Base-by-base conservation (phyloP, 2,797 vertebrate species). In the Falco naumanni region DNA sequence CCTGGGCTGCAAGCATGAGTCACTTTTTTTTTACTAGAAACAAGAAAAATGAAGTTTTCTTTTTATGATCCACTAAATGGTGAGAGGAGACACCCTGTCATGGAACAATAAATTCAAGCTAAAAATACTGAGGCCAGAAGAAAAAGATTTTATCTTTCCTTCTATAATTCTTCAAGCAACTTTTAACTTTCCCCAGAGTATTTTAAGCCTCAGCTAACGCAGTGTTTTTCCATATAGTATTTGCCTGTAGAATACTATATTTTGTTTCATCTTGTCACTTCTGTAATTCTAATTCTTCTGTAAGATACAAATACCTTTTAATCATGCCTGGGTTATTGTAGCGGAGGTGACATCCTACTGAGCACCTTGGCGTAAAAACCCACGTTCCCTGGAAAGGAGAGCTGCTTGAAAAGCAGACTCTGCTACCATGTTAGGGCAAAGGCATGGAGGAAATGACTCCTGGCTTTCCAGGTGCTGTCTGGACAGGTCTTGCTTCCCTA, bases 81-180 rank as follows among this genome's bases (percentile, higher is more conserved):
- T 69, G 43, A 93, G 78, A 92, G 61, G 75, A 95, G 57, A 94
- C 57, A 85, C 54, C 61, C 50, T 96, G 89, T 81, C 69, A 92
- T 13, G 72, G 82, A 96, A 85, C 71, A 94, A 84, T 81, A 95
- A 95, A 81, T 93, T 92, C 87, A 89, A 84, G 16, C 50, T 92
- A 69, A 91, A 96, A 96, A 87, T 87, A 75, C 70, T 47, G 26
- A 60, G 60, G 56, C 66, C 89, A 48, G 80, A 89, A 89, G 37
- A 91, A 89, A 91, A 80, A 66, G 9, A 61, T 56, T 86, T 84
- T 95, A n/a, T 95, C 78, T 82, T 92, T 87, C 45, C 64, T 84
- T 84, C 45, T 75, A 26, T 76, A 74, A 83, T 94, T 89, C 59
- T 95, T 94, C 60, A 89, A 92, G 56, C 33, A 94, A 83, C 45